Conservation (phyloP, 2,888 invertebrate genomes). For the Lymantria monacha region DNA sequence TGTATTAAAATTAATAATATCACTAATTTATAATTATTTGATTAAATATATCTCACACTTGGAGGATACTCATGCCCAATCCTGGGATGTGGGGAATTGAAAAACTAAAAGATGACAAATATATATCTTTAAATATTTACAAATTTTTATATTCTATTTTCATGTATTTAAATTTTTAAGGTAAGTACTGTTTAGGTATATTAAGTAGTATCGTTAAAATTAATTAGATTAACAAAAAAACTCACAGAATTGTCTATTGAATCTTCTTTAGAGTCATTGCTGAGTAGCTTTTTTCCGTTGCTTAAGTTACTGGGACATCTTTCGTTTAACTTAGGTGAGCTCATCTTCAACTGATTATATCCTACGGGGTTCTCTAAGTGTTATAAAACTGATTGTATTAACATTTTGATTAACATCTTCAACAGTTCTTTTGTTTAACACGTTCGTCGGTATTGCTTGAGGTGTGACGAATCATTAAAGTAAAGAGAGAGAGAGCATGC, state of each 20-base stretch:
- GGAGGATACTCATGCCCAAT: too few relatives aligned
- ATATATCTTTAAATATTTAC: too few relatives aligned
- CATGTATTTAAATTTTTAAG: too few relatives aligned
- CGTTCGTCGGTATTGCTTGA: constrained; percentile 12
- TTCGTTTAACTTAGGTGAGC: constrained; percentile 72
- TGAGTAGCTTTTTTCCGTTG: constrained; percentile 63
- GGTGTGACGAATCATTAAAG: constrained; percentile 53
- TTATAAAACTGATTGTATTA: constrained; percentile 16
- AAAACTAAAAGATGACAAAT: too few relatives aligned
- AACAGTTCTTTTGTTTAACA: constrained; percentile 11
- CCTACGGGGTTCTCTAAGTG: constrained; percentile 6
- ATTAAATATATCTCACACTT: too few relatives aligned
- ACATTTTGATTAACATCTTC: constrained; percentile 7
- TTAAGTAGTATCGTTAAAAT: too few relatives aligned
- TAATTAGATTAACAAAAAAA: constrained; percentile 13
- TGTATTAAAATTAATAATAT: too few relatives aligned
- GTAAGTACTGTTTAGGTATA: too few relatives aligned
- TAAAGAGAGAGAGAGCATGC: constrained; percentile 40
- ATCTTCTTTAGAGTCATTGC: constrained; percentile 66
- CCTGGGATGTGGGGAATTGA: too few relatives aligned
- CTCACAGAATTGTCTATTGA: constrained; percentile 74
- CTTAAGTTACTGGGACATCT: constrained; percentile 66
- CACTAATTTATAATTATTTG: too few relatives aligned
- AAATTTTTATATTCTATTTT: too few relatives aligned
- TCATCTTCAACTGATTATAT: constrained; percentile 41